Conservation (phyloP, 2,888 invertebrate genomes). For the Adineta ricciae region DNA sequence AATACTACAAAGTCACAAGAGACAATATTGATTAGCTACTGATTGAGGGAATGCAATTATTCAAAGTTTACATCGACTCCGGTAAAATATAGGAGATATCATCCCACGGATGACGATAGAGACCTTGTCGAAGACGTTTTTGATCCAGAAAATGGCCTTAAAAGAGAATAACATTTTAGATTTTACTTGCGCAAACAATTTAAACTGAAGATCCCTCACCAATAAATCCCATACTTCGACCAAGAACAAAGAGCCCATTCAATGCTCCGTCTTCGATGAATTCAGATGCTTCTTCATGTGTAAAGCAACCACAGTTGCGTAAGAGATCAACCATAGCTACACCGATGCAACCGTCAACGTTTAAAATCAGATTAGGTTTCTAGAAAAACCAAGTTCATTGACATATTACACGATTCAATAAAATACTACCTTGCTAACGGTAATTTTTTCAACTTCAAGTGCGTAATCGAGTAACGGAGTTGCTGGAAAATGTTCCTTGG, state of each 20-base stretch:
- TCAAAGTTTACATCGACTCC: conserved; percentile 50
- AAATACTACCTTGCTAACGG: conserved; percentile 53
- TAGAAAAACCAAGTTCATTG: conserved; percentile 38
- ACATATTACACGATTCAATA: neutral
- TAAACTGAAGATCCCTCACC: conserved; percentile 50
- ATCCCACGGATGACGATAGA: conserved; percentile 99
- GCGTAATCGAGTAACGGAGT: conserved; percentile 90
- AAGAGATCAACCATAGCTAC: conserved; percentile 92
- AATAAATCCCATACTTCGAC: conserved; percentile 93
- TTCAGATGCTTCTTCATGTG: conserved; percentile 88
- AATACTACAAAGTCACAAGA: neutral
- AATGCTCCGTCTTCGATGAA: conserved; percentile 93
- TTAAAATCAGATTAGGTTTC: conserved; percentile 98
- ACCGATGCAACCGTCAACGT: conserved; percentile 96
- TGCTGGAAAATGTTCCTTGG: conserved; percentile 79
- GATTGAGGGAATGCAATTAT: neutral
- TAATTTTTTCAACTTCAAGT: conserved; percentile 92
- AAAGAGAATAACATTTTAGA: no score
- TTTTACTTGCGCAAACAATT: no score
- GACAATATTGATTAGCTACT: neutral
- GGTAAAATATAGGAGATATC: conserved; percentile 83
- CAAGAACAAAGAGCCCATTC: conserved; percentile 92
- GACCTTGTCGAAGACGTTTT: conserved; percentile 90
- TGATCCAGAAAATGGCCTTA: conserved; percentile 81
- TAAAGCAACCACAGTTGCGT: conserved; percentile 82